Percentiles rank a stretch among this genome's conserved stretches.
phyloP scores from a whole-genome alignment of 2,888 invertebrate genomes.

The Thyatira batis region DNA sequence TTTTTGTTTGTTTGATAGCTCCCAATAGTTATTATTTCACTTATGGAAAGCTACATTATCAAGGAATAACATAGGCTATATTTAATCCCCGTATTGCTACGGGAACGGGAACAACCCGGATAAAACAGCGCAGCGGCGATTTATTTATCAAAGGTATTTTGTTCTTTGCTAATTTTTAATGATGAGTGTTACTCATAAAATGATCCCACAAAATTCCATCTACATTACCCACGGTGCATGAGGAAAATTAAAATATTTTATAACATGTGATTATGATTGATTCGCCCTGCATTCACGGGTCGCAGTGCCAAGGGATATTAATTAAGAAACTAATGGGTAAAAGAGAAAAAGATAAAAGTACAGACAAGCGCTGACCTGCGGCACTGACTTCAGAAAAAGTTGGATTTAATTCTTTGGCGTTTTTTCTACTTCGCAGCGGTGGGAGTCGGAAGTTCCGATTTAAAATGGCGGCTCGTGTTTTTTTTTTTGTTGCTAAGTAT shows the following conservation, averaged over 20 bases:
- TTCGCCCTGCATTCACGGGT: constrained; percentile 41
- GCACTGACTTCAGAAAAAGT: constrained; percentile 47
- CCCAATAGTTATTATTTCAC: no score
- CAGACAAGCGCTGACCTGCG: constrained; percentile 56
- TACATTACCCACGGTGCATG: constrained; percentile 23
- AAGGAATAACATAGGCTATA: no score
- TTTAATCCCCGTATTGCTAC: no score
- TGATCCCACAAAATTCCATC: constrained; percentile 6
- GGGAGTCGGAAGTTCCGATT: constrained; percentile 3
- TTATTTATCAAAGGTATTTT: no score
- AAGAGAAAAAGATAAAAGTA: constrained; percentile 52
- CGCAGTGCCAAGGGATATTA: constrained; percentile 61
- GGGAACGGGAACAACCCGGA: no score
- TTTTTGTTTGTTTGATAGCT: no score
- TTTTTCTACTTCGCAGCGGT: neutral
- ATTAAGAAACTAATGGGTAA: constrained; percentile 78
- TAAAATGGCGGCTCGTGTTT: neutral
- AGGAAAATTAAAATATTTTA: constrained; percentile 59
- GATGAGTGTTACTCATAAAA: no score
- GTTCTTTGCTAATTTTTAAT: no score
- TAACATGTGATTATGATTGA: constrained; percentile 75
- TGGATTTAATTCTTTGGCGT: constrained; percentile 3
- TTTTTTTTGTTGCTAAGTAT: neutral
- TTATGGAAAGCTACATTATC: no score
- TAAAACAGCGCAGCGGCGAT: no score